Conservation (phyloP, 92 coral and sea anemone species). For the Phenganax subtilis region DNA sequence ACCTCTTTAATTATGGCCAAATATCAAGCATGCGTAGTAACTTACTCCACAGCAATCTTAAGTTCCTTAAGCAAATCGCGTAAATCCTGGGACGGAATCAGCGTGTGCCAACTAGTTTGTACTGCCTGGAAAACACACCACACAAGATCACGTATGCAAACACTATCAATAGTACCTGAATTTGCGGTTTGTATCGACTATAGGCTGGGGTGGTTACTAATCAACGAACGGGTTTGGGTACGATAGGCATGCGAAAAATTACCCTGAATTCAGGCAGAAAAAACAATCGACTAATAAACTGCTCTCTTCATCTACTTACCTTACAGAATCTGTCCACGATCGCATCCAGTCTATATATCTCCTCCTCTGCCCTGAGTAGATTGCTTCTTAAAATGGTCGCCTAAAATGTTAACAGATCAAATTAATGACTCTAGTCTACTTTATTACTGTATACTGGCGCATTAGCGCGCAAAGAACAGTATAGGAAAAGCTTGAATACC, state of each 20-base stretch:
- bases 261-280: too few species aligned
- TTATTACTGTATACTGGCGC: neutral
- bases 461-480: too few species aligned
- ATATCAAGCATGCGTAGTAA: neutral
- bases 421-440: neutral
- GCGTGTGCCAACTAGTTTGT: neutral
- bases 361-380: slow-evolving; percentile 74
- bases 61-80: slow-evolving; percentile 30
- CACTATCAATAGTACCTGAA: too few species aligned
- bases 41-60: neutral
- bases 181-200: too few species aligned
- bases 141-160: too few species aligned
- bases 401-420: slow-evolving; percentile 35
- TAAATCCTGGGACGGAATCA: slow-evolving; percentile 9
- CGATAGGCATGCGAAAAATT: too few species aligned
- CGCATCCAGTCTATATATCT: slow-evolving; percentile 76
- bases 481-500: slow-evolving; percentile 40
- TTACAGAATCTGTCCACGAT: slow-evolving; percentile 68
- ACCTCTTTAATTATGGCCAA: too few species aligned
- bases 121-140: slow-evolving; percentile 13
- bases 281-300: neutral
- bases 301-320: slow-evolving; percentile 44
- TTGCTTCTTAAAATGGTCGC: slow-evolving; percentile 64
- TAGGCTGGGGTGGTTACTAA: too few species aligned
- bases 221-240: too few species aligned